Evolutionary conservation across 2,113 vertebrate genomes (phyloP), one percentile per base, ranked within the genome.

Genomic region (Saimiri boliviensis): DNA sequence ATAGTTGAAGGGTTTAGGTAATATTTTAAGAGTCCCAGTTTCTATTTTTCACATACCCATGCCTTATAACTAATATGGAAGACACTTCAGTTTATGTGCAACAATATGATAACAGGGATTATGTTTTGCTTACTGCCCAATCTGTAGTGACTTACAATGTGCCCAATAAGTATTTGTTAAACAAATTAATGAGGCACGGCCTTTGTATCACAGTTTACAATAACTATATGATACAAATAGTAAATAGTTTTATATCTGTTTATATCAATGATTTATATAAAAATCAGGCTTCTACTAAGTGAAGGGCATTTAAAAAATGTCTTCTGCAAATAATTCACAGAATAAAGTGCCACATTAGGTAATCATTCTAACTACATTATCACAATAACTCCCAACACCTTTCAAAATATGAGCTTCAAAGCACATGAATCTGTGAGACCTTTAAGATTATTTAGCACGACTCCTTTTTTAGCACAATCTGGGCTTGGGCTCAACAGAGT

Each of bases 301-400:
- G 27, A 93, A 86, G 37, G 30, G 12, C 23, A 70, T 89, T 79
- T 94, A 83, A 94, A 54, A 92, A 94, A 92, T 19, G 5, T 91
- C 76, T 82, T 90, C 66, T 66, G 68, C 74, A 94, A 96, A 94
- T 32, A 93, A 45, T 89, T 95, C 56, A 95, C 56, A 96, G 80
- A 84, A 87, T 73, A 95, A 93, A 92, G 76, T 45, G 52, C 40
- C 54, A 21, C 42, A 56, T 85, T 89, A 73, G 76, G 91, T 92
- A 92, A 80, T 4, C 49, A 32, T 88, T 96, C 68, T 40, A 73
- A 87, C 13, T 40, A 60, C 30, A 56, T 92, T 90, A 97, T 90
- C 76, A 54, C 93, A 86, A 84, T 68, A 84, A 96, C 93, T 97
- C 83, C 89, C 96, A 98, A 90, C 86, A 96, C 84, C 84, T 97